Conservation (phyloP, 2,888 invertebrate genomes). For the Alloplasta piceator region DNA sequence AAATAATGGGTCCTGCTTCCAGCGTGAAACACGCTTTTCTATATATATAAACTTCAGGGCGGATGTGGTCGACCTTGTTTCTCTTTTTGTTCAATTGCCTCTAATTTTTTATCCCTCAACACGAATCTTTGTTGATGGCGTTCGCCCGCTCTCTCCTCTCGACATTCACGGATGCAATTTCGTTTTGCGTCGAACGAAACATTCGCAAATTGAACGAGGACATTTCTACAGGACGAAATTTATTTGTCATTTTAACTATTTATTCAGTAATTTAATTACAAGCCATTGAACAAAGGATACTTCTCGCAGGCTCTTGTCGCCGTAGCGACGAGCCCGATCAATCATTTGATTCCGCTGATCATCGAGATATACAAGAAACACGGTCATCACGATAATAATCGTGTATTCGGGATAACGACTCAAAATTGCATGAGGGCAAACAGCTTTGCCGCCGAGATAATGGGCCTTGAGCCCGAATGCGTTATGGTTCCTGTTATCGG, state of each 20-base stretch:
- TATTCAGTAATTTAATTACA: constrained; percentile 31
- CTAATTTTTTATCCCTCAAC: constrained; percentile 6
- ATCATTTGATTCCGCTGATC: constrained; percentile 89
- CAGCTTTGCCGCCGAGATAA: constrained; percentile 88
- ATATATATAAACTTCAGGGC: constrained; percentile 31
- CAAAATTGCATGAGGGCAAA: constrained; percentile 90
- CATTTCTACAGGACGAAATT: constrained; percentile 41
- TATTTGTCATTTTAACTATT: constrained; percentile 33
- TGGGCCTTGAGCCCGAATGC: constrained; percentile 86
- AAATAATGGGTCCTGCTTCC: constrained; percentile 54
- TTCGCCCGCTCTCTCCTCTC: constrained; percentile 18
- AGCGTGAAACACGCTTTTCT: constrained; percentile 41
- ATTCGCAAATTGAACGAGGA: constrained; percentile 21
- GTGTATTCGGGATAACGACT: constrained; percentile 89
- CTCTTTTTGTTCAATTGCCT: constrained; percentile 30
- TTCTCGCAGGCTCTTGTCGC: constrained; percentile 83
- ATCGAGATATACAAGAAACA: constrained; percentile 87
- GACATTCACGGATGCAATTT: not conserved
- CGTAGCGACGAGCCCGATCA: constrained; percentile 85
- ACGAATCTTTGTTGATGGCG: constrained; percentile 59
- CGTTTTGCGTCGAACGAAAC: not conserved
- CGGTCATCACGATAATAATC: constrained; percentile 86
- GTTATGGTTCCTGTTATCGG: constrained; percentile 91
- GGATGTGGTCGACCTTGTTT: constrained; percentile 65
- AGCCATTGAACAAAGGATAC: constrained; percentile 12